Base-by-base conservation (phyloP, 1,140 invertebrate species). In the Thereuonema tuberculata region DNA sequence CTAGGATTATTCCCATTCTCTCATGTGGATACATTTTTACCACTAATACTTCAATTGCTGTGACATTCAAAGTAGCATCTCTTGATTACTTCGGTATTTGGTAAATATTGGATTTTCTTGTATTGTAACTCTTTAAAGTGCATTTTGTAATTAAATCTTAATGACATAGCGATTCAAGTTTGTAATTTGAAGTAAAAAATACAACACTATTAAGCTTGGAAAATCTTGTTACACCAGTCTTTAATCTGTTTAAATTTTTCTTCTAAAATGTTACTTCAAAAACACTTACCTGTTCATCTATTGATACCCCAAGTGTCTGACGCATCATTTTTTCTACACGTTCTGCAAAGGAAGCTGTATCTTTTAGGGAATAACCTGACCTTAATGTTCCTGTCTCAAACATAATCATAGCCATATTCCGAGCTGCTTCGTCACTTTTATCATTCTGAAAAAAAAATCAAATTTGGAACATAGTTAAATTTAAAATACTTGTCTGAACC, bases 381-480 rank as follows among this genome's bases (percentile, higher is more conserved):
- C 91, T 78, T 24, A 99, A 74, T 1, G 92, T 97, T 0, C 96
- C 93, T 21, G 78, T 76, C 71, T 89, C 85, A 78, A 93, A 94
- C 81, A 99, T 84, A 76, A 97, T 86, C 46, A 83, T 62, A 2
- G 95, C 93, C 71, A 94, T 91, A 60, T 90, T 83, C 69, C 86
- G 86, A 12, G 93, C 90, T 1, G 77, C 81, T 29, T 81, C 74
- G 76, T 97, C 93, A 23, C 83, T 79, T 47, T 84, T 75, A 68
- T 94, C 85, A 60, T 61, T 63, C 29, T 68, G 37, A 5, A 29
- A 57, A 27, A 17, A n/a, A 37, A 17, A 21, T 24, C 0, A 9
- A 3, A n/a, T 29, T 50, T 23, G 15, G 26, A 9, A 58, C 31
- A 50, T 60, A 21, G 3, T 14, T 53, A 58, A 9, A n/a, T n/a